Evolutionary conservation across 2,797 vertebrate species (phyloP).

Genomic region (Clarias fuscus): DNA sequence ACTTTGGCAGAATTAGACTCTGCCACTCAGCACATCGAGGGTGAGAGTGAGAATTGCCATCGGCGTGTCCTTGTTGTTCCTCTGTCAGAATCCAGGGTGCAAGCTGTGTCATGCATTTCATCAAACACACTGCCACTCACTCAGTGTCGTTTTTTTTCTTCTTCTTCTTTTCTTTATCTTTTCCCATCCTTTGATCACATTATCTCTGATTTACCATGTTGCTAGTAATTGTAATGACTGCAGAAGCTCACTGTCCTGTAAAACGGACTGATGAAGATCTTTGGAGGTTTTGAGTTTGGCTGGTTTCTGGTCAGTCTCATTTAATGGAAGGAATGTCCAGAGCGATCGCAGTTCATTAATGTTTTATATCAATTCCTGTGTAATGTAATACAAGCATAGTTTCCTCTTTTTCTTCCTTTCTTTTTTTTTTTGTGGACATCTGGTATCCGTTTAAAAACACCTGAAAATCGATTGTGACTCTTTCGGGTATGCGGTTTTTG

Average conservation of each 20-base stretch:
- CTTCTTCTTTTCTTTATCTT: neutral
- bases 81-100: neutral
- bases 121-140: neutral
- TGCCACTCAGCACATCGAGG: neutral
- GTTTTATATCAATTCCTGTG: neutral
- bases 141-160: neutral
- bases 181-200: neutral
- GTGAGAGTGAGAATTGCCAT: neutral
- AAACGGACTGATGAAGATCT: neutral
- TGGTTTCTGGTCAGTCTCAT: neutral
- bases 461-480: conserved; percentile 57
- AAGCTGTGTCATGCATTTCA: neutral
- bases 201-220: no score
- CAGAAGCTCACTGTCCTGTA: neutral
- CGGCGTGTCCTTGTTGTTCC: neutral
- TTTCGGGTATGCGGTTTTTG: conserved; percentile 18
- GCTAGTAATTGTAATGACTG: neutral
- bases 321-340: neutral
- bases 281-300: neutral
- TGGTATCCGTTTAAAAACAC: conserved; percentile 64
- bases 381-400: neutral
- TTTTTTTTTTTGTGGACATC: conserved; percentile 50
- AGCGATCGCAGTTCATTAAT: neutral
- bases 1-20: neutral
- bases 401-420: neutral